These are phyloP conservation scores for Ceriagrion tenellum DNA, from an alignment of 2,888 invertebrate species.

Conservation along the genomic window DNA sequence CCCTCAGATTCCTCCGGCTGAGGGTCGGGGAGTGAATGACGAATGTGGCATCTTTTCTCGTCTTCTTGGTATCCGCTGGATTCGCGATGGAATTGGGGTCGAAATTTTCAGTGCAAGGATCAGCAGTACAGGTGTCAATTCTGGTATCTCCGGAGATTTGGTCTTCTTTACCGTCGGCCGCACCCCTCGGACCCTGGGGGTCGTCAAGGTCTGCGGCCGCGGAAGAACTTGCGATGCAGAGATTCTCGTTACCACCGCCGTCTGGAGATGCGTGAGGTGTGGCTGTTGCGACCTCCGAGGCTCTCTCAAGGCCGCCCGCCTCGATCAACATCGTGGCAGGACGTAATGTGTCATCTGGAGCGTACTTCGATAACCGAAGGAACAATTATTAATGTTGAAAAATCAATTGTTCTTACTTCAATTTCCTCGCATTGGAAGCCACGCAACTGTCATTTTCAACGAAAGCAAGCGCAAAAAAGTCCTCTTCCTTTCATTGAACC, in stretches of 20 bases:
- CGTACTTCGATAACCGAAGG: not conserved
- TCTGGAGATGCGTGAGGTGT: conserved; percentile 54
- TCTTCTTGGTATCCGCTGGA: not conserved
- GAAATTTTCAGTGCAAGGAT: not conserved
- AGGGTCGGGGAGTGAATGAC: conserved; percentile 39
- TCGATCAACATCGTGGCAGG: conserved; percentile 51
- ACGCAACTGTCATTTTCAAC: too few relatives aligned
- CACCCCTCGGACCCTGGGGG: not conserved
- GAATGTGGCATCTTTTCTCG: conserved; percentile 46
- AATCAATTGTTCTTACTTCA: not conserved
- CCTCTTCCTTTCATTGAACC: too few relatives aligned
- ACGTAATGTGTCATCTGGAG: conserved; percentile 45
- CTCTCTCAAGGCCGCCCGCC: conserved; percentile 44
- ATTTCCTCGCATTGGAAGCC: too few relatives aligned
- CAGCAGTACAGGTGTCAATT: not conserved
- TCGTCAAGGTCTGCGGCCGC: not conserved
- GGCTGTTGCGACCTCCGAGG: conserved; percentile 56
- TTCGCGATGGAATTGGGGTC: not conserved
- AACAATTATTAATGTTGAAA: not conserved
- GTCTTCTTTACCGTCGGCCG: conserved; percentile 39
- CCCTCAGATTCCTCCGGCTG: not conserved
- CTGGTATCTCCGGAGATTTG: not conserved
- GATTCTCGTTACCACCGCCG: not conserved
- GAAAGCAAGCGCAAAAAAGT: too few relatives aligned
- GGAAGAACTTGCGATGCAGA: not conserved